These are phyloP conservation scores for Meloidogyne floridensis DNA, from an alignment of 1,140 invertebrate species.

Conservation along the genomic window DNA sequence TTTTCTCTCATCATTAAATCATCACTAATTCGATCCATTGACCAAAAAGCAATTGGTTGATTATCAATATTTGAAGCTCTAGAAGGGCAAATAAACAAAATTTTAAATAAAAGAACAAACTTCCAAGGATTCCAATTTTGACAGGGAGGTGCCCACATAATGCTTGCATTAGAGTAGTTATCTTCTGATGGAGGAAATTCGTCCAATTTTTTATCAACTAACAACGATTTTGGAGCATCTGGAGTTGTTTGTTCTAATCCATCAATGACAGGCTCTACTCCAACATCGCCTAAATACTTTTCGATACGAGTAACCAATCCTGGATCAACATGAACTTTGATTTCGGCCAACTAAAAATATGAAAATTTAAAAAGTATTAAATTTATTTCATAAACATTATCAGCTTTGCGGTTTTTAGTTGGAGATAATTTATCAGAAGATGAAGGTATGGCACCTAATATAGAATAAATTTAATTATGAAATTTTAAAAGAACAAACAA, in stretches of 20 bases:
- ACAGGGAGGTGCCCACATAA: slow-evolving; percentile 90
- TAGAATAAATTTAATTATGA: not conserved
- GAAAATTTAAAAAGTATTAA: not conserved
- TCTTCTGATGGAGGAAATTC: slow-evolving; percentile 68
- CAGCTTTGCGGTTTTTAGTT: slow-evolving; percentile 80
- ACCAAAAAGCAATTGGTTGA: slow-evolving; percentile 78
- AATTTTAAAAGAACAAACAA: not conserved
- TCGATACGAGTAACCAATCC: slow-evolving; percentile 38
- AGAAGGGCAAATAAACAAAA: slow-evolving; percentile 61
- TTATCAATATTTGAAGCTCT: slow-evolving; percentile 90
- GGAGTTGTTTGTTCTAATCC: slow-evolving; percentile 18
- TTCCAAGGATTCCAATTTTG: slow-evolving; percentile 85
- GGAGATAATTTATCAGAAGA: slow-evolving; percentile 73
- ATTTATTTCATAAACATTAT: not conserved
- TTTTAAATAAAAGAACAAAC: slow-evolving; percentile 10
- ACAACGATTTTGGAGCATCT: slow-evolving; percentile 68
- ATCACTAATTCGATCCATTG: slow-evolving; percentile 79
- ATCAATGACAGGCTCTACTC: slow-evolving; percentile 27
- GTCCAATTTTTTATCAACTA: slow-evolving; percentile 72
- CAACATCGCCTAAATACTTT: slow-evolving; percentile 33
- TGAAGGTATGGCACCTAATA: slow-evolving; percentile 13
- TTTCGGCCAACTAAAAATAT: slow-evolving; percentile 48
- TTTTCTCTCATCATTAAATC: slow-evolving; percentile 75
- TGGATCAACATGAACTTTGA: slow-evolving; percentile 45
- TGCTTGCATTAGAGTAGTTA: slow-evolving; percentile 75